phyloP scores from a whole-genome alignment of 2,113 vertebrate species.

The Hymenochirus boettgeri region DNA sequence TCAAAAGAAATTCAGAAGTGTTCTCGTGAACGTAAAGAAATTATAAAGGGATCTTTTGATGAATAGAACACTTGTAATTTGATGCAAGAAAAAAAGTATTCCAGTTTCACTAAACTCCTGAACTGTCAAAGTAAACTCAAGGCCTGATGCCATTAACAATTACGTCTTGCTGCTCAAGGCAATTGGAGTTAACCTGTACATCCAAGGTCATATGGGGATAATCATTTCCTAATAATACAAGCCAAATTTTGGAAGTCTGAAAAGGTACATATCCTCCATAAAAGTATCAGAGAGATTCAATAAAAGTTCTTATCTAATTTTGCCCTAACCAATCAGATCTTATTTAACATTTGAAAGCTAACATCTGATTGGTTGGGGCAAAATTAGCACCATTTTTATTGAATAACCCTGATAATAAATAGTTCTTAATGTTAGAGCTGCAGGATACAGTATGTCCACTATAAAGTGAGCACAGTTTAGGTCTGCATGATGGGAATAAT shows the following conservation, averaged over 20 bases:
- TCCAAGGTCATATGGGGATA: slow-evolving; percentile 15
- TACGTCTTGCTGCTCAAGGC: slow-evolving; percentile 11
- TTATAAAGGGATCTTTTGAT: slow-evolving; percentile 2
- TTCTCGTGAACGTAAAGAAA: not conserved
- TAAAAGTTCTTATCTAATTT: too few species aligned
- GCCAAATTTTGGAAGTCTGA: slow-evolving; percentile 11
- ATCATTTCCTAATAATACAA: not conserved
- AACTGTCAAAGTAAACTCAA: slow-evolving; percentile 20
- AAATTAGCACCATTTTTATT: too few species aligned
- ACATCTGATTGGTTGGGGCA: too few species aligned
- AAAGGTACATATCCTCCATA: too few species aligned
- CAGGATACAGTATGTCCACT: slow-evolving; percentile 20
- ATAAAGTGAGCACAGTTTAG: slow-evolving; percentile 30
- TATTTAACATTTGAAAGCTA: too few species aligned
- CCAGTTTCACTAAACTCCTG: slow-evolving; percentile 30
- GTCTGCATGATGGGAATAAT: slow-evolving; percentile 27
- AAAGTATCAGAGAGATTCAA: too few species aligned
- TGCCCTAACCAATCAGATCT: too few species aligned
- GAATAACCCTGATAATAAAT: too few species aligned
- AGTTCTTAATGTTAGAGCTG: slow-evolving; percentile 4
- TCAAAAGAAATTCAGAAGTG: not conserved
- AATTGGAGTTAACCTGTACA: slow-evolving; percentile 5
- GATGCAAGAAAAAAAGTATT: not conserved
- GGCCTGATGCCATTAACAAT: slow-evolving; percentile 5
- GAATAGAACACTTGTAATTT: slow-evolving; percentile 3